Evolutionary conservation across 2,888 invertebrate genomes (phyloP), one percentile per base, ranked within the genome.

Genomic region (Nomada hirtipes): DNA sequence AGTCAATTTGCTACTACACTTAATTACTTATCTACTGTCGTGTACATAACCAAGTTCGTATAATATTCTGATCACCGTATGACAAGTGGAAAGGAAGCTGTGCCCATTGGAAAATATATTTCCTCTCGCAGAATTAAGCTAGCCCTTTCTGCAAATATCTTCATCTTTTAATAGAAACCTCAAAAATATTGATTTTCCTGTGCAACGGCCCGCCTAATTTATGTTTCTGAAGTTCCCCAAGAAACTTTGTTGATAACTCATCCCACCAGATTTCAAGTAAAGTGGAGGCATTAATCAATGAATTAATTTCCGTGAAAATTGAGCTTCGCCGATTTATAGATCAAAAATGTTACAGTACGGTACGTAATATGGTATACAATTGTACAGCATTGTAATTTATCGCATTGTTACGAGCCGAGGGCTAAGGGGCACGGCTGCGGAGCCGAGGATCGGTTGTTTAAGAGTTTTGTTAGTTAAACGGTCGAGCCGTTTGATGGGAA

Each of bases 241-340:
- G 23, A 57, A 68, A 74, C 59, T 74, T 42, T 52, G 61, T 61
- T 71, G 36, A 50, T 36, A 68, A 74, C 23, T 60, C 50, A 18
- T 59, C 11, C 4, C 11, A 57, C 18, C 63, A n/a, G 20, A 47
- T 26, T 44, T 44, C 53, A 4, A n/a, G 23, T 18, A 53, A 44
- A 72, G 42, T 52, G 50, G 20, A 9, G 4, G 44, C 64, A 26
- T 73, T 64, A n/a, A 69, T 69, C 57, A 26, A 44, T 44, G 42
- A 57, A 57, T 69, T 57, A 69, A 57, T 69, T 47, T n/a, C 44
- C 29, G 26, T 29, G 69, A 47, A 59, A 69, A 47, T n/a, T 29
- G 44, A 1, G 23, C 23, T 29, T 23, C 18, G 0, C 18, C 23
- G 15, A 53, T 67, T 36, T 67, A 20, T 29, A 36, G 52, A 13